Conservation (phyloP, 2,797 vertebrate species). For the Orientallactaga sibirica region DNA sequence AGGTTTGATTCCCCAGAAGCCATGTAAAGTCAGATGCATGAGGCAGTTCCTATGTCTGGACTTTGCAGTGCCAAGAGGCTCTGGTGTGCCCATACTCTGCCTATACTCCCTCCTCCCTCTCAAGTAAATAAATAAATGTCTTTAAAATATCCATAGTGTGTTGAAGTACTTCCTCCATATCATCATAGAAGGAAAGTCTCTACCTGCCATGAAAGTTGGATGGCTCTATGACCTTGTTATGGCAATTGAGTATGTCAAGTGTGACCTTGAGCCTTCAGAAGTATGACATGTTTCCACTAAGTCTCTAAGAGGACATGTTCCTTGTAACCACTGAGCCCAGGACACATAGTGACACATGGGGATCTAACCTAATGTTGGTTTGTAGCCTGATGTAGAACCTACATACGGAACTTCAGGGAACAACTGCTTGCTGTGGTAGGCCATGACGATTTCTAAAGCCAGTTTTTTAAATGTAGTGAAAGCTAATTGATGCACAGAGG, state of each 20-base stretch:
- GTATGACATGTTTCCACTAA: background rate
- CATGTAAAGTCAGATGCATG: too few relatives aligned
- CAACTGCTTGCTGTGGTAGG: background rate
- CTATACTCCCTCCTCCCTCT: too few relatives aligned
- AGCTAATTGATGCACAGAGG: background rate
- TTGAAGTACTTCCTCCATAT: background rate
- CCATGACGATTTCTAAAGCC: background rate
- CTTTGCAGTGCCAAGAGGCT: too few relatives aligned
- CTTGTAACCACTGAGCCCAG: conserved; percentile 14
- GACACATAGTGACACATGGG: background rate
- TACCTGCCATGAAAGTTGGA: background rate
- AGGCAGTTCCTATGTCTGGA: too few relatives aligned
- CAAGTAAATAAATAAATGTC: too few relatives aligned
- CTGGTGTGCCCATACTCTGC: too few relatives aligned
- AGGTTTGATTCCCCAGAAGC: too few relatives aligned
- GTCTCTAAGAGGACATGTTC: background rate
- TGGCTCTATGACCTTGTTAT: background rate
- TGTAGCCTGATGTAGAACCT: background rate
- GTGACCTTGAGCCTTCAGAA: background rate
- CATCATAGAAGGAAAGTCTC: background rate
- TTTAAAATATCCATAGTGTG: too few relatives aligned
- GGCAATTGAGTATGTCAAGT: background rate
- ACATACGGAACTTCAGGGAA: background rate
- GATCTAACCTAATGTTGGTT: background rate
- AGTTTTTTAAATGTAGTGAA: background rate